Evolutionary conservation across 35 echinoderm and acorn worm species (phyloP), one percentile per base, ranked within the genome.

Genomic region (Diadema setosum): DNA sequence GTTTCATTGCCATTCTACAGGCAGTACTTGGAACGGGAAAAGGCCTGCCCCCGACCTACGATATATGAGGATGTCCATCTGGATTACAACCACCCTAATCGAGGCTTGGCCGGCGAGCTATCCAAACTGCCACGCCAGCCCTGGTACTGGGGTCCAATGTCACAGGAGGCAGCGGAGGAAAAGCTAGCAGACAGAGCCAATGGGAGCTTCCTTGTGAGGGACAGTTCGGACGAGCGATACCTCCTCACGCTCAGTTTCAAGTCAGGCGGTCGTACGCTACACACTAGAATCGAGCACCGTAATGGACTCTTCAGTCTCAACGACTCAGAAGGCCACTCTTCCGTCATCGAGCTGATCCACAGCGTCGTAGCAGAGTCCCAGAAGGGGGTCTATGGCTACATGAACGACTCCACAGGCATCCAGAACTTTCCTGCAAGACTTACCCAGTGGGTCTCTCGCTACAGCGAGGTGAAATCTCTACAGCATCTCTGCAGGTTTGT

Each of bases 141-240:
- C 15, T 99, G 96, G 96, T 99, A 99, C 76, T 99, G 96, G 96
- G 96, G 96, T 58, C 96, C 96, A 30, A 69, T 99, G 18, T 88
- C 81, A 1, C 96, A 94, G 46, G 89, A 89, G 15, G 87, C 94
- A 86, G 96, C 96, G 29, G 96, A 99, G 37, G 89, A 46, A 20
- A 99, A 99, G 86, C 65, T 99, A 20, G 46, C 45, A 26, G 70
- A 86, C 23, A 46, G 87, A 17, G 93, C 86, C 1, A 87, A 99
- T 65, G 96, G 96, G 21, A 89, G 70, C 30, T 99, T 99, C 55
- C 93, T 99, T 48, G 96, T 99, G 20, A 75, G 96, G 21, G 96
- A 99, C 23, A 99, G 96, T 45, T 99, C 96, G 0, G 96, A 99
- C 59, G 96, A 99, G 18, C 61, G 96, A 20, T 99, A 99, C 58